Conservation (phyloP, 2,888 invertebrate species). For the Alcis repandata region DNA sequence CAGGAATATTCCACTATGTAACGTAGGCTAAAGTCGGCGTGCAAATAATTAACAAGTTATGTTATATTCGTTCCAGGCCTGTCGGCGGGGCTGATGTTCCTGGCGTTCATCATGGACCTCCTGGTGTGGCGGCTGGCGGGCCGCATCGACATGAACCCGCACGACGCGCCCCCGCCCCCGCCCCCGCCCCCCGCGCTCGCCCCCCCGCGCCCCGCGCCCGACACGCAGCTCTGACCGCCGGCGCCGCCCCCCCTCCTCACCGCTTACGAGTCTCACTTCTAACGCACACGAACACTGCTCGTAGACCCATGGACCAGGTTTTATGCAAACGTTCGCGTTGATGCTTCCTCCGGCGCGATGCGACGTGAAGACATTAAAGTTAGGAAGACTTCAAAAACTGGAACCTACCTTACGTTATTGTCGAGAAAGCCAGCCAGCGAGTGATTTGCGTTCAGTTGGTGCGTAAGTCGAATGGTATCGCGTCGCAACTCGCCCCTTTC, state of each 20-base stretch:
- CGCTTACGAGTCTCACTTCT: constrained; percentile 70
- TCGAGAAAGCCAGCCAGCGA: no score
- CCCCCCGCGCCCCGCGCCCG: constrained; percentile 45
- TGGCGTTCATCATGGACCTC: constrained; percentile 95
- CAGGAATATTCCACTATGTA: no score
- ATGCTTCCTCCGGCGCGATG: no score
- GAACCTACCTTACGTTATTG: no score
- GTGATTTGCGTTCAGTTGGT: no score
- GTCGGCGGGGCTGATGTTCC: constrained; percentile 93
- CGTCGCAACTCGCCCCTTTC: no score
- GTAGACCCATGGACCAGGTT: no score
- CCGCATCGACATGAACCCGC: constrained; percentile 90
- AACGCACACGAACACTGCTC: constrained; percentile 29
- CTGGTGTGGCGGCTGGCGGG: constrained; percentile 96
- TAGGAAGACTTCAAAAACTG: no score
- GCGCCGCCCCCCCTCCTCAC: constrained; percentile 2
- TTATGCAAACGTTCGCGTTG: no score
- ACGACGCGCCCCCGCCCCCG: constrained; percentile 55
- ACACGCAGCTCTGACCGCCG: constrained; percentile 75
- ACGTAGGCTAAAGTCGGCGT: no score
- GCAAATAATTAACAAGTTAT: neutral
- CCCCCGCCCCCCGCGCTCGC: constrained; percentile 48
- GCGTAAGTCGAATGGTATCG: no score
- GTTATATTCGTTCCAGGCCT: constrained; percentile 87
- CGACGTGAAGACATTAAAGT: no score